phyloP scores from a whole-genome alignment of 2,113 vertebrate genomes.

The Seriola dumerili region DNA sequence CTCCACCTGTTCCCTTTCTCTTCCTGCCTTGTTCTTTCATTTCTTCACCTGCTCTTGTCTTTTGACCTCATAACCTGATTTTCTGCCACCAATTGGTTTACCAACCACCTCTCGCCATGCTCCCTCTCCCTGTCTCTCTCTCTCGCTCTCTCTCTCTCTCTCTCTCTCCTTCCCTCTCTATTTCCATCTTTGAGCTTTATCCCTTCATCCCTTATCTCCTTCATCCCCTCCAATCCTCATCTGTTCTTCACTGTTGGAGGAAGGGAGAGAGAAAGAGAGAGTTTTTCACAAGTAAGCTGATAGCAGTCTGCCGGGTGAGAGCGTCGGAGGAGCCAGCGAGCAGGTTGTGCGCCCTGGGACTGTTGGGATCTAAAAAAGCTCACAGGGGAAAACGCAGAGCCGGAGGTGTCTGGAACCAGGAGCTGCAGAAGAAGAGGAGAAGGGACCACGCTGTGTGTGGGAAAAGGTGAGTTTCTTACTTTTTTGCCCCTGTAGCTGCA shows the following conservation, averaged over 20 bases:
- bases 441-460: constrained; percentile 21
- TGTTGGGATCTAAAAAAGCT: constrained; percentile 50
- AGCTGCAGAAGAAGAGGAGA: constrained; percentile 44
- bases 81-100: constrained; percentile 81
- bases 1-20: constrained; percentile 37
- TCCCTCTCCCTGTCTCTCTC: constrained; percentile 35
- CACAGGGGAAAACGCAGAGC: constrained; percentile 27
- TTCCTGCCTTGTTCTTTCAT: constrained; percentile 38
- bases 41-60: constrained; percentile 65
- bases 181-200: constrained; percentile 86
- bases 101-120: constrained; percentile 50
- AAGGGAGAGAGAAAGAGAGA: constrained; percentile 76
- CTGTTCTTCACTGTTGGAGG: constrained; percentile 71
- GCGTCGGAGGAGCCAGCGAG: constrained; percentile 58
- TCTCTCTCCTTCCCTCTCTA: constrained; percentile 71
- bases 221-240: constrained; percentile 87
- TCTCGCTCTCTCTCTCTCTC: constrained; percentile 35
- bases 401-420: constrained; percentile 32
- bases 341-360: constrained; percentile 50
- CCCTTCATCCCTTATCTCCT: constrained; percentile 87
- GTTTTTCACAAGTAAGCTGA: constrained; percentile 75
- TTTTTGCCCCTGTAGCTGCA: not conserved
- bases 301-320: constrained; percentile 71
- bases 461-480: constrained; percentile 73
- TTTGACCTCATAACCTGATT: constrained; percentile 82